These are phyloP conservation scores for Scrobipalpa atriplicella DNA, from an alignment of 2,888 invertebrate species.

Conservation along the genomic window DNA sequence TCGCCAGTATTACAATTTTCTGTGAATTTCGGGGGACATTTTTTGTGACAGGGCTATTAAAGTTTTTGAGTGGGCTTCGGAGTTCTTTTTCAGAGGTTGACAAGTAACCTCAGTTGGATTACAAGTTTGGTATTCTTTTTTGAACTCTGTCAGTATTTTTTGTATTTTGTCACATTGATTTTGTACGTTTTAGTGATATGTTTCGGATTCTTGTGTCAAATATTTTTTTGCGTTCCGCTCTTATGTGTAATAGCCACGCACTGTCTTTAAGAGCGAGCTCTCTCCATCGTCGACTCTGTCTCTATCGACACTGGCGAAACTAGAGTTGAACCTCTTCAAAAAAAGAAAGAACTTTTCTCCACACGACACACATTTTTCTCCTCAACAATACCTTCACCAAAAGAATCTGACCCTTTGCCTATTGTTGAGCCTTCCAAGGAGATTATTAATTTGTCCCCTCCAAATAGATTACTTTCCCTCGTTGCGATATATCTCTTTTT, in stretches of 20 bases:
- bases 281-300: background rate
- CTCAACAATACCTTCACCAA: constrained; percentile 40
- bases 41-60: constrained; percentile 4
- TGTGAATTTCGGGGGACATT: background rate
- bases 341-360: background rate
- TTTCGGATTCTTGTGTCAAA: no score
- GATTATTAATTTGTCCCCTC: constrained; percentile 58
- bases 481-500: constrained; percentile 29
- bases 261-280: no score
- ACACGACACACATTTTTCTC: background rate
- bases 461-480: constrained; percentile 32
- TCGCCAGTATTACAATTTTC: background rate
- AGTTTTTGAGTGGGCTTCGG: background rate
- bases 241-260: no score
- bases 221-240: no score
- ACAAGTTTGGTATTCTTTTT: background rate
- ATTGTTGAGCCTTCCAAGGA: constrained; percentile 51
- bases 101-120: background rate
- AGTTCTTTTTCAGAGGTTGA: background rate
- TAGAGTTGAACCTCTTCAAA: background rate
- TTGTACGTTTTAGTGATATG: background rate
- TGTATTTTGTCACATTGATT: background rate
- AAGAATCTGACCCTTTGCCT: constrained; percentile 51
- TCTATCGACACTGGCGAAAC: background rate
- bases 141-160: background rate